Conservation (phyloP, 2,797 vertebrate genomes). For the Lepus oiostolus region DNA sequence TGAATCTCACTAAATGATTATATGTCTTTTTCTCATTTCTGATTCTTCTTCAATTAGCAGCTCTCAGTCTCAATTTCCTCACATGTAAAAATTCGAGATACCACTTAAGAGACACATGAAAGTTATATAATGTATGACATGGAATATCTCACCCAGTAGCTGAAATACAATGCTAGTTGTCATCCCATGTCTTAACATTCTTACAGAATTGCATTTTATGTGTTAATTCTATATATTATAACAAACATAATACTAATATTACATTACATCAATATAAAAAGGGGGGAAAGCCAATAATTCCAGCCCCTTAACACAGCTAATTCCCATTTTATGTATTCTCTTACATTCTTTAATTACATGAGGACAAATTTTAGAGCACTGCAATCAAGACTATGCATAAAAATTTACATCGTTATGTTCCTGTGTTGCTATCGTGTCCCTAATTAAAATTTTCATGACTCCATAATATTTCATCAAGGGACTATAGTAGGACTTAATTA, state of each 20-base stretch:
- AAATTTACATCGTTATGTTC: conserved; percentile 56
- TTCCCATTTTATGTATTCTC: conserved; percentile 19
- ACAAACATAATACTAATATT: not conserved
- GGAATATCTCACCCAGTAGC: not conserved
- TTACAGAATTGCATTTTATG: not conserved
- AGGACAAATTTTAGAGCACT: conserved; percentile 46
- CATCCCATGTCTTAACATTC: not conserved
- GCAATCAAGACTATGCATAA: conserved; percentile 49
- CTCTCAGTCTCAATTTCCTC: not conserved
- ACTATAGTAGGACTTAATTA: conserved; percentile 65
- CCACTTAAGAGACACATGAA: conserved; percentile 29
- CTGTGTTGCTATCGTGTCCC: conserved; percentile 15
- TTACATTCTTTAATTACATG: conserved; percentile 39
- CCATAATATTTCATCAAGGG: conserved; percentile 68
- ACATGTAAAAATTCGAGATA: conserved; percentile 26
- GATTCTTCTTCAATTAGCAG: not conserved
- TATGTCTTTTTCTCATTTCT: not conserved
- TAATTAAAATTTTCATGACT: conserved; percentile 68
- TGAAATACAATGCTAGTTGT: conserved; percentile 26
- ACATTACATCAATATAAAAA: not conserved
- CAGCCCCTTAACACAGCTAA: not conserved
- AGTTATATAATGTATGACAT: not conserved
- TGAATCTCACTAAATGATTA: not conserved
- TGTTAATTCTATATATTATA: conserved; percentile 15
- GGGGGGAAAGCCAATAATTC: conserved; percentile 24